Evolutionary conservation across 2,888 invertebrate species (phyloP).

Genomic region (Ypsolopha sequella): DNA sequence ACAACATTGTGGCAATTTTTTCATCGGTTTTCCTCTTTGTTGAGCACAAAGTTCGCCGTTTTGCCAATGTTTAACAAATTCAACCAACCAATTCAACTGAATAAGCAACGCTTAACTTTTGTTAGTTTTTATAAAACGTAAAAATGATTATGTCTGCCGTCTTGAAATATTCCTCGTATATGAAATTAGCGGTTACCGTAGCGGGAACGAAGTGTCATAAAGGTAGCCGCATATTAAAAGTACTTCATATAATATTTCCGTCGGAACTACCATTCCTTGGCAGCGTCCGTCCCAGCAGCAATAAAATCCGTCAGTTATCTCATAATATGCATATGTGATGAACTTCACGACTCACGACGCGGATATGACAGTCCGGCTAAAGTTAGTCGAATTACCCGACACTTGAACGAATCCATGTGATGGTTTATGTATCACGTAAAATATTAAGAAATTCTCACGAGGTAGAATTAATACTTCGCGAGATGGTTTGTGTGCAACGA

Average conservation of each 20-base stretch:
- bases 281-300: conserved; percentile 52
- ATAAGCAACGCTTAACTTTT: not conserved
- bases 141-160: no score
- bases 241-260: conserved; percentile 31
- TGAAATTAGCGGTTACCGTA: conserved; percentile 31
- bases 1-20: conserved; percentile 50
- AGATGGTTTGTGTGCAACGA: no score
- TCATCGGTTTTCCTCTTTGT: conserved; percentile 38
- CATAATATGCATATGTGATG: conserved; percentile 62
- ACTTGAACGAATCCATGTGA: conserved; percentile 15
- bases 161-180: conserved; percentile 13
- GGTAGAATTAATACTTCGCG: no score
- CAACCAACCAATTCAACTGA: not conserved
- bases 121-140: not conserved
- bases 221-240: conserved; percentile 17
- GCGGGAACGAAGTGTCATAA: conserved; percentile 35
- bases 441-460: conserved; percentile 3
- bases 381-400: conserved; percentile 34
- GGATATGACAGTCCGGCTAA: conserved; percentile 32
- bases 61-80: not conserved
- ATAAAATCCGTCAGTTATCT: conserved; percentile 55
- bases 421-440: conserved; percentile 12
- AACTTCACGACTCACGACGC: conserved; percentile 19
- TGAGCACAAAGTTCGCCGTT: not conserved
- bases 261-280: conserved; percentile 37